phyloP scores from a whole-genome alignment of 2,113 vertebrate genomes.

The Columbina picui region DNA sequence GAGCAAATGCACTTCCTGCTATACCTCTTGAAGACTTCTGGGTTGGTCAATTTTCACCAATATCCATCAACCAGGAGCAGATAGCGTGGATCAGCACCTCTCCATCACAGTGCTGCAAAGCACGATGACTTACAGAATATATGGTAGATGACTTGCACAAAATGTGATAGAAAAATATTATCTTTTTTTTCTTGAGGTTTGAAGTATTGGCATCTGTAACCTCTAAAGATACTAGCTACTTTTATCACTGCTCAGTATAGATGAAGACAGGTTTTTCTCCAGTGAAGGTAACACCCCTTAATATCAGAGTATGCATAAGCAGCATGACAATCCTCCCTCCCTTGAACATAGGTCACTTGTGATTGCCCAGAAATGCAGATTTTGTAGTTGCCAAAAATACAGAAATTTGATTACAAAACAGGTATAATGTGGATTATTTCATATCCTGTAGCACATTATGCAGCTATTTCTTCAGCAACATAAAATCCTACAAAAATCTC shows the following conservation, averaged over 20 bases:
- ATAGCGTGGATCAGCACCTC: too few relatives aligned
- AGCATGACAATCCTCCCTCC: neutral
- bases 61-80: too few relatives aligned
- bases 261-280: fast-evolving
- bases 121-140: neutral
- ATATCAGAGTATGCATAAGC: neutral
- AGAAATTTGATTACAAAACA: neutral
- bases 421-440: neutral
- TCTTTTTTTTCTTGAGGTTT: neutral
- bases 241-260: neutral
- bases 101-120: neutral
- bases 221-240: neutral
- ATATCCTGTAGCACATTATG: neutral
- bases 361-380: neutral
- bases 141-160: neutral
- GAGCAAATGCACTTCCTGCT: neutral
- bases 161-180: neutral
- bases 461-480: neutral
- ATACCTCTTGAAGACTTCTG: neutral
- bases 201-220: neutral
- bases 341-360: fast-evolving
- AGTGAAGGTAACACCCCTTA: neutral
- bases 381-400: neutral
- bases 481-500: neutral
- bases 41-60: neutral